These are phyloP conservation scores for Paraescarpia echinospica DNA, from an alignment of 1,140 invertebrate species.

Conservation along the genomic window DNA sequence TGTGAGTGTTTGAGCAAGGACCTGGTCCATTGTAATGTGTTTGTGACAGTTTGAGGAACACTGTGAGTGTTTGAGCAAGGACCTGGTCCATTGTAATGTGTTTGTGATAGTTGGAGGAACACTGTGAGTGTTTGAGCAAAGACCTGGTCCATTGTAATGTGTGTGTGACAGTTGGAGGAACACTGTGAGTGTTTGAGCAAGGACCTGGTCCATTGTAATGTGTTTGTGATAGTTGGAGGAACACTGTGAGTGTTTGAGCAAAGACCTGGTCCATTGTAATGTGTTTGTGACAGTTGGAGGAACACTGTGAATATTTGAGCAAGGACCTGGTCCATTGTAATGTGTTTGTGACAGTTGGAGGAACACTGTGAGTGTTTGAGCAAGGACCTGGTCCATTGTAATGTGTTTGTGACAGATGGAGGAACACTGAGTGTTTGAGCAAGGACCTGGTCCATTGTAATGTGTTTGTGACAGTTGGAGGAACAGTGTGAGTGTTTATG, in stretches of 20 bases:
- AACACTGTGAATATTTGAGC: conserved; percentile 75
- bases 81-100: conserved; percentile 79
- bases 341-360: conserved; percentile 65
- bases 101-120: conserved; percentile 70
- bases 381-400: conserved; percentile 78
- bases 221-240: conserved; percentile 70
- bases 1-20: conserved; percentile 79
- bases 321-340: conserved; percentile 80
- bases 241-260: conserved; percentile 74
- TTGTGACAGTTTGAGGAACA: conserved; percentile 71
- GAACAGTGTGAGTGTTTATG: conserved; percentile 78
- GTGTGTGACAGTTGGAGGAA: conserved; percentile 69
- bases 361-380: conserved; percentile 78
- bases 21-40: no score
- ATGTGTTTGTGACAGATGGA: conserved; percentile 66
- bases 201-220: conserved; percentile 79
- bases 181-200: conserved; percentile 76
- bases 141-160: conserved; percentile 81
- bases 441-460: conserved; percentile 80
- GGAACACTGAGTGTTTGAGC: conserved; percentile 77
- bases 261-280: conserved; percentile 79
- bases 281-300: conserved; percentile 67
- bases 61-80: conserved; percentile 76
- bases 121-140: conserved; percentile 75
- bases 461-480: conserved; percentile 65